These are phyloP conservation scores for Conus betulinus DNA, from an alignment of 1,140 invertebrate species.

Conservation along the genomic window DNA sequence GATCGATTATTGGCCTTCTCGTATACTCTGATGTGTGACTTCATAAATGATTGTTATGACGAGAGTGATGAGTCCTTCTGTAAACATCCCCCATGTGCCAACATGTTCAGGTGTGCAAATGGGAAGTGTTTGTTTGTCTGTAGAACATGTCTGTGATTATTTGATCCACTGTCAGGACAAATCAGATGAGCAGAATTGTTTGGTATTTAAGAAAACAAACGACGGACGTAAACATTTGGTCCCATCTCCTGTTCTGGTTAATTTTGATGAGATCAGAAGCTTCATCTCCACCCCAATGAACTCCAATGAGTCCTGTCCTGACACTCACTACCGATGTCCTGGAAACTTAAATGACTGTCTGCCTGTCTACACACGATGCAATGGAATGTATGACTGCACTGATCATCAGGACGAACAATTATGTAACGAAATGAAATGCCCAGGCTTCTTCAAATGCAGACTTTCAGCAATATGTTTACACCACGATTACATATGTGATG, in stretches of 20 bases:
- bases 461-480: slow-evolving; percentile 17
- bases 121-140: background rate
- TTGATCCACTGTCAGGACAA: background rate
- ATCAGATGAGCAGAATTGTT: background rate
- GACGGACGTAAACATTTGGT: no score
- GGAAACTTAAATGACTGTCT: slow-evolving; percentile 2
- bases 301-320: background rate
- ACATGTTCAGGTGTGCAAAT: no score
- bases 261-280: background rate
- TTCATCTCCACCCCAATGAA: background rate
- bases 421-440: background rate
- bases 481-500: slow-evolving; percentile 35
- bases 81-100: no score
- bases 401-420: slow-evolving; percentile 24
- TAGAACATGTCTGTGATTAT: background rate
- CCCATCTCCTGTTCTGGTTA: background rate
- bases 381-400: slow-evolving; percentile 34
- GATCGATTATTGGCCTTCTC: no score
- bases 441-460: slow-evolving; percentile 21
- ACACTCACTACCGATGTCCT: slow-evolving; percentile 26
- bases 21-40: no score
- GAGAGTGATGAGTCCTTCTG: no score
- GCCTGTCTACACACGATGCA: slow-evolving; percentile 36
- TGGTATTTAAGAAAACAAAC: background rate
- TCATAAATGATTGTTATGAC: no score